These are phyloP conservation scores for Rhamnusium bicolor DNA, from an alignment of 2,888 invertebrate genomes.

Conservation along the genomic window DNA sequence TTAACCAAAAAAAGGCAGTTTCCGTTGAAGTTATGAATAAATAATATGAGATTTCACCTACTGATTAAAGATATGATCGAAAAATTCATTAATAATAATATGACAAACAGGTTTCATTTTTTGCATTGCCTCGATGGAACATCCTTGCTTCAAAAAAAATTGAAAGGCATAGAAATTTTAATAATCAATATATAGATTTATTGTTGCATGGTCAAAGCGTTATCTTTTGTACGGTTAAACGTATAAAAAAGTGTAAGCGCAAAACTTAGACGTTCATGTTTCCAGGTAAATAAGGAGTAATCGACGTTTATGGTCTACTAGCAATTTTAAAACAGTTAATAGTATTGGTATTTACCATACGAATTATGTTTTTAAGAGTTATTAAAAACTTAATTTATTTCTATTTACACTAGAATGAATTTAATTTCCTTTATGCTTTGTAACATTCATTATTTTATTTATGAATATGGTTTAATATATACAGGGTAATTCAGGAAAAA, in stretches of 20 bases:
- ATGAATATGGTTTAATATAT: too few relatives aligned
- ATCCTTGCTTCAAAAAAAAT: background rate
- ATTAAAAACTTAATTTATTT: slow-evolving; percentile 14
- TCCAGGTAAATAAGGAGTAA: slow-evolving; percentile 10
- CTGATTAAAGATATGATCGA: too few relatives aligned
- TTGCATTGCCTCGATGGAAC: background rate
- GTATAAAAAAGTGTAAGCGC: slow-evolving; percentile 6
- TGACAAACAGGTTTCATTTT: background rate
- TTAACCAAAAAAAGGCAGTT: too few relatives aligned
- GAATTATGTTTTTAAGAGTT: slow-evolving; percentile 9
- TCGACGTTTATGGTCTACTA: slow-evolving; percentile 25
- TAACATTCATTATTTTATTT: too few relatives aligned
- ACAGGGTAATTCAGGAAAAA: too few relatives aligned
- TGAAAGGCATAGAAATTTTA: background rate
- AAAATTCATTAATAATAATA: background rate
- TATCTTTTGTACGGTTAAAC: background rate
- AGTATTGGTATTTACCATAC: background rate
- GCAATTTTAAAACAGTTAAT: slow-evolving; percentile 22
- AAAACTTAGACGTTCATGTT: slow-evolving; percentile 1
- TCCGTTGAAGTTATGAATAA: too few relatives aligned
- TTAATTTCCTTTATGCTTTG: too few relatives aligned
- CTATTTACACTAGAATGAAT: slow-evolving; percentile 10
- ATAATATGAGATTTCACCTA: too few relatives aligned
- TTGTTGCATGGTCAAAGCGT: background rate
- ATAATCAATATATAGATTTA: background rate